Conservation (phyloP, 2,113 vertebrate species). For the Alexandromys fortis region DNA sequence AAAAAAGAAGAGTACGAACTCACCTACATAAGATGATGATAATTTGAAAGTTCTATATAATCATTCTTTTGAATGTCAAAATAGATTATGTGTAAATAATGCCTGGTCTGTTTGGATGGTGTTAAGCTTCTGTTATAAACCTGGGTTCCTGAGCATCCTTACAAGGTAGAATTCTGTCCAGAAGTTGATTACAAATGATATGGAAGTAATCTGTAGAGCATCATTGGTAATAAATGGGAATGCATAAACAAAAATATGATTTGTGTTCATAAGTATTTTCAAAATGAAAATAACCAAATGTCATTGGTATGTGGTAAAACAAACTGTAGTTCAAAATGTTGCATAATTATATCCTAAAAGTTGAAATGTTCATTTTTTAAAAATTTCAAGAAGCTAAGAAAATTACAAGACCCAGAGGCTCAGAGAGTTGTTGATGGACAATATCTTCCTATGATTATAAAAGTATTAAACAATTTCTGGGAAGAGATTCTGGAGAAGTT, state of each 20-base stretch:
- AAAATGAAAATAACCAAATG: background rate
- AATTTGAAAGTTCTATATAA: background rate
- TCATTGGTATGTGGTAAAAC: background rate
- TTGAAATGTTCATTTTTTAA: background rate
- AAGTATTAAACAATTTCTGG: background rate
- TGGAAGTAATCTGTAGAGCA: background rate
- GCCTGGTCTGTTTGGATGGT: background rate
- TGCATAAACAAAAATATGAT: background rate
- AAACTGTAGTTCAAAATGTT: background rate
- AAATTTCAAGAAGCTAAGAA: background rate
- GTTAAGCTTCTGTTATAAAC: background rate
- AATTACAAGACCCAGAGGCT: background rate
- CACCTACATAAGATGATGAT: background rate
- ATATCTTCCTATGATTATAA: background rate
- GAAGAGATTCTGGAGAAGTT: background rate
- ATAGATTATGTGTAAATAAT: background rate
- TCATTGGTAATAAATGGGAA: background rate
- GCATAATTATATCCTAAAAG: background rate
- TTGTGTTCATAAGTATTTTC: background rate
- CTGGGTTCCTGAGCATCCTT: background rate
- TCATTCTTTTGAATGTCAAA: background rate
- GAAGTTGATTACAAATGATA: background rate
- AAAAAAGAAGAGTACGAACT: background rate
- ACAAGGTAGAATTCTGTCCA: background rate
- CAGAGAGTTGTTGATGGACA: background rate